Percentiles rank a stretch among this genome's conserved stretches.
phyloP scores from a whole-genome alignment of 2,888 invertebrate species.

The Lithosia quadra region DNA sequence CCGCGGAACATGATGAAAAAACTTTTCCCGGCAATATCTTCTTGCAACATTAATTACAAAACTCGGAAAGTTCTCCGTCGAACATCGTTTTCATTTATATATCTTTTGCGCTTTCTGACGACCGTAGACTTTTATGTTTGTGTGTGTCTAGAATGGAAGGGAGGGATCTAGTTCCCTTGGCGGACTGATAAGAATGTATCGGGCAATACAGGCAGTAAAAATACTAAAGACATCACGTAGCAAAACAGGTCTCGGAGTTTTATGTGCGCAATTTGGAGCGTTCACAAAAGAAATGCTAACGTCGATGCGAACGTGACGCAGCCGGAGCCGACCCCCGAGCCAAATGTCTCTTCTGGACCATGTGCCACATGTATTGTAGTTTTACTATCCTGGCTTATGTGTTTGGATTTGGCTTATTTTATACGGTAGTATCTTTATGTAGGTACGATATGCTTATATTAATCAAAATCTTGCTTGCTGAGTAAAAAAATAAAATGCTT shows the following conservation, averaged over 20 bases:
- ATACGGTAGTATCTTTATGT: constrained; percentile 21
- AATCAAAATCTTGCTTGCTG: neutral
- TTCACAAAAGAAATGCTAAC: constrained; percentile 85
- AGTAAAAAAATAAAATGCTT: neutral
- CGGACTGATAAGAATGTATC: constrained; percentile 81
- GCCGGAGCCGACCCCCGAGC: constrained; percentile 54
- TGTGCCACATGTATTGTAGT: constrained; percentile 43
- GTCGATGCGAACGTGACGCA: constrained; percentile 74
- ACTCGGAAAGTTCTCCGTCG: constrained; percentile 68
- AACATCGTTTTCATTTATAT: constrained; percentile 64
- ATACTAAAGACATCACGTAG: constrained; percentile 82
- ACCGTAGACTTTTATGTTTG: constrained; percentile 76
- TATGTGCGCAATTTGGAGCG: constrained; percentile 84
- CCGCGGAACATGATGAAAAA: constrained; percentile 80
- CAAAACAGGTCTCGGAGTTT: constrained; percentile 81
- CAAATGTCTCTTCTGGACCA: constrained; percentile 49
- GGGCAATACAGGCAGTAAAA: constrained; percentile 79
- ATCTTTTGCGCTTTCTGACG: constrained; percentile 59
- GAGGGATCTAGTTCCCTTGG: constrained; percentile 64
- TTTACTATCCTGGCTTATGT: constrained; percentile 48
- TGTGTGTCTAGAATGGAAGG: constrained; percentile 69
- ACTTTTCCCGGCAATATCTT: constrained; percentile 82
- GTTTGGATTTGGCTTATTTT: constrained; percentile 44
- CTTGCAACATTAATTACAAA: constrained; percentile 84
- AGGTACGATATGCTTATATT: neutral